These are phyloP conservation scores for Vireo altiloquus DNA, from an alignment of 2,113 vertebrate species.

Conservation along the genomic window DNA sequence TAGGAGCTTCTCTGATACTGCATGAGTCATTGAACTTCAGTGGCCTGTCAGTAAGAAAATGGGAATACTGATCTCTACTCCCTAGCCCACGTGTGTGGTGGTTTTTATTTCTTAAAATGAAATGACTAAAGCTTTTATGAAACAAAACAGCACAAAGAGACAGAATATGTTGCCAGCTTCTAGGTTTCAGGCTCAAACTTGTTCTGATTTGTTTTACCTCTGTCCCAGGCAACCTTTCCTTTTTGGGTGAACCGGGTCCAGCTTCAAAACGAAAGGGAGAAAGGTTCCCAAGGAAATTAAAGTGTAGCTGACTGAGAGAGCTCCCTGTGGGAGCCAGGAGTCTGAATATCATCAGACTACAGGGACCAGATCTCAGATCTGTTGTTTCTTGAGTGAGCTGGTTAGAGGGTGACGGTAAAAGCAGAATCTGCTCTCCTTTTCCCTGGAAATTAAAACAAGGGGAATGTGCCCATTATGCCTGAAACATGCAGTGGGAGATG, in stretches of 20 bases:
- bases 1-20: neutral
- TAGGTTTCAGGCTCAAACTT: neutral
- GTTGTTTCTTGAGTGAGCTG: neutral
- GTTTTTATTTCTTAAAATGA: neutral
- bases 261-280: neutral
- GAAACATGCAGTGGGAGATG: neutral
- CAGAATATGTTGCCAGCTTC: neutral
- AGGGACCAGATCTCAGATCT: neutral
- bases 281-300: neutral
- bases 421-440: neutral
- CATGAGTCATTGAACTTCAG: neutral
- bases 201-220: neutral
- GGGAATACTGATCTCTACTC: neutral
- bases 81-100: neutral
- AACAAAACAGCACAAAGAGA: neutral
- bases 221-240: neutral
- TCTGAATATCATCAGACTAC: neutral
- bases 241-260: neutral
- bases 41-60: neutral
- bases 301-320: neutral
- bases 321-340: neutral
- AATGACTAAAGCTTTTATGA: neutral
- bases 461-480: neutral
- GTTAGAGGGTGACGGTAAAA: neutral
- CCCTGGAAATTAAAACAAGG: neutral